These are phyloP conservation scores for Rhopilema esculentum DNA, from an alignment of 30 jellyfish, hydroid and myxozoan genomes.

Conservation along the genomic window DNA sequence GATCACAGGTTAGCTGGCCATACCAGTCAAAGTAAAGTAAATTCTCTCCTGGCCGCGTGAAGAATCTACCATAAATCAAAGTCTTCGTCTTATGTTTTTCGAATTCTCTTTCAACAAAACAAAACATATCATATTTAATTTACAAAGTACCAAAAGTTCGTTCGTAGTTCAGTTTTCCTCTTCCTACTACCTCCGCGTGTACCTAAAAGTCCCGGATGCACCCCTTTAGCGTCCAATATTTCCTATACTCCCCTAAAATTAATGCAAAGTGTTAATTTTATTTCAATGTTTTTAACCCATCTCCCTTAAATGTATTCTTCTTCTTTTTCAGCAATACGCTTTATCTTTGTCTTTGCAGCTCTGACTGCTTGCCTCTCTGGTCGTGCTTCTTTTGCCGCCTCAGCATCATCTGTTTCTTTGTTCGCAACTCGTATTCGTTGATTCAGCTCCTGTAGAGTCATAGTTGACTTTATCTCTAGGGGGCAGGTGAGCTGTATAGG, in stretches of 20 bases:
- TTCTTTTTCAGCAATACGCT: background rate
- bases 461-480: slow-evolving; percentile 5
- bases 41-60: too few species aligned
- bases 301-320: background rate
- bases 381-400: background rate
- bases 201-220: too few species aligned
- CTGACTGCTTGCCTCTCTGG: slow-evolving; percentile 3
- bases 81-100: too few species aligned
- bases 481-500: slow-evolving; percentile 18
- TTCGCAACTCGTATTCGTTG: slow-evolving; percentile 2
- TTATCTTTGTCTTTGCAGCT: background rate
- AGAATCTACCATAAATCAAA: too few species aligned
- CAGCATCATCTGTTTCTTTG: background rate
- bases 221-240: background rate
- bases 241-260: slow-evolving; percentile 19
- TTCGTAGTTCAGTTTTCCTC: too few species aligned
- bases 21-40: background rate
- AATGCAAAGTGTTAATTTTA: background rate
- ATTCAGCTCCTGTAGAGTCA: slow-evolving; percentile 3
- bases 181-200: too few species aligned
- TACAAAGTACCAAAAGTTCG: too few species aligned
- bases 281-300: background rate
- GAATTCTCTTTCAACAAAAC: too few species aligned
- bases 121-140: too few species aligned
- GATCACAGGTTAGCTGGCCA: too few species aligned